Conservation (phyloP, 2,113 vertebrate species). For the Ptilonorhynchus violaceus region DNA sequence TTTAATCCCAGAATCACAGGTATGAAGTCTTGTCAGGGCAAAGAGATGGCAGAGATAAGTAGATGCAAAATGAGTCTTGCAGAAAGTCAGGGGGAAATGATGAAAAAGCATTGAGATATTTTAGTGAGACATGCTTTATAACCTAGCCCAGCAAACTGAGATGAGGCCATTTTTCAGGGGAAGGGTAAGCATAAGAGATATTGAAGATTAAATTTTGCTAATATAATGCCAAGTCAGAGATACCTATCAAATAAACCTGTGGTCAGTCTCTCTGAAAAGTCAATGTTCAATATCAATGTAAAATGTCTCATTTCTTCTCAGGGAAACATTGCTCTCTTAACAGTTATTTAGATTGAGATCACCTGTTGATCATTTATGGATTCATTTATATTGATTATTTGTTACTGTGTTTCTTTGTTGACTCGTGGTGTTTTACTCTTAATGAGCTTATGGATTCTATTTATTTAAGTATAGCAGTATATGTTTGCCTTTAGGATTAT, state of each 20-base stretch:
- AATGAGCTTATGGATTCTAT: neutral
- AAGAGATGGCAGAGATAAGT: neutral
- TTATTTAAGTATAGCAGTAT: neutral
- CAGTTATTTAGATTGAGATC: neutral
- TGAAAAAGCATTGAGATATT: neutral
- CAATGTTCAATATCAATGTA: neutral
- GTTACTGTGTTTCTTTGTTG: neutral
- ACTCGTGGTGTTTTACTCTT: neutral
- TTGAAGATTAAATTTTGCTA: conserved; percentile 31
- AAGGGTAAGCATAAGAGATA: neutral
- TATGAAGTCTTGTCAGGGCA: neutral
- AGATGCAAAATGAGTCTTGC: neutral
- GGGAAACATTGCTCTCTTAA: neutral
- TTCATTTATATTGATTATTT: conserved; percentile 5
- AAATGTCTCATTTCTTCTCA: neutral
- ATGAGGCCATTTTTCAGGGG: neutral
- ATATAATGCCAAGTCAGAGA: conserved; percentile 1
- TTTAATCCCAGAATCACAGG: neutral
- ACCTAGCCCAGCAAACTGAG: neutral
- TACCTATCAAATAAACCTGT: conserved; percentile 11
- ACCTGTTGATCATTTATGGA: neutral
- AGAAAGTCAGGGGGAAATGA: neutral
- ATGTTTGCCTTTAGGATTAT: neutral
- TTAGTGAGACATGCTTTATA: conserved; percentile 16
- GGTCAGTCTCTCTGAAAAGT: conserved; percentile 12